phyloP scores from a whole-genome alignment of 2,888 invertebrate genomes.

The Brenthis hecate region DNA sequence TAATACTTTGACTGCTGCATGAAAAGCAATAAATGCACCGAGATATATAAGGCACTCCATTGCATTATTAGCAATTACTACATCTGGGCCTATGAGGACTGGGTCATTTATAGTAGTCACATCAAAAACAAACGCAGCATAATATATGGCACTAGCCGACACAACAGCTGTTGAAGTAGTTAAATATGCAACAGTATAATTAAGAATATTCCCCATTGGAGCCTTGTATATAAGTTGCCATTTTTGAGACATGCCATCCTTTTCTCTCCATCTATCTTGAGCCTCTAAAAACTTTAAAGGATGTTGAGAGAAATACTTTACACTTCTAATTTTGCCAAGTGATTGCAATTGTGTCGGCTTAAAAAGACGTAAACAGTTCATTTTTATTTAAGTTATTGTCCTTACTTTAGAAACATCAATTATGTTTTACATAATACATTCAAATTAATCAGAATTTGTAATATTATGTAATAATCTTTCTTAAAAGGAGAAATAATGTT shows the following conservation, averaged over 20 bases:
- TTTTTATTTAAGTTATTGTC: constrained; percentile 34
- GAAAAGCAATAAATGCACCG: constrained; percentile 62
- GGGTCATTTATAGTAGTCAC: constrained; percentile 56
- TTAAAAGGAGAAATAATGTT: too few relatives aligned
- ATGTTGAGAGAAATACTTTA: constrained; percentile 54
- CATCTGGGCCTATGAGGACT: constrained; percentile 57
- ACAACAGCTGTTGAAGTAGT: constrained; percentile 59
- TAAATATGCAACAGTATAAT: constrained; percentile 59
- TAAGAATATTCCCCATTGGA: constrained; percentile 65
- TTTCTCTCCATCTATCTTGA: constrained; percentile 62
- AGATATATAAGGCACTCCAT: constrained; percentile 64
- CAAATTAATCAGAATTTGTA: not conserved
- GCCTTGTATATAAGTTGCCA: constrained; percentile 75
- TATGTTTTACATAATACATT: not conserved
- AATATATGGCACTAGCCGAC: constrained; percentile 54
- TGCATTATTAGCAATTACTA: constrained; percentile 67
- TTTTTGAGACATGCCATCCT: constrained; percentile 59
- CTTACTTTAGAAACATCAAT: not conserved
- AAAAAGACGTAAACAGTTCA: constrained; percentile 59
- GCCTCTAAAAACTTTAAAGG: constrained; percentile 63
- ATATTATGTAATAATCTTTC: too few relatives aligned
- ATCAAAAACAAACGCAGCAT: constrained; percentile 59
- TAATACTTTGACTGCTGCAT: constrained; percentile 61
- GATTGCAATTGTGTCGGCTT: constrained; percentile 47
- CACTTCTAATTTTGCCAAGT: constrained; percentile 46